Conservation (phyloP, 1,140 invertebrate species). For the Ruditapes philippinarum region DNA sequence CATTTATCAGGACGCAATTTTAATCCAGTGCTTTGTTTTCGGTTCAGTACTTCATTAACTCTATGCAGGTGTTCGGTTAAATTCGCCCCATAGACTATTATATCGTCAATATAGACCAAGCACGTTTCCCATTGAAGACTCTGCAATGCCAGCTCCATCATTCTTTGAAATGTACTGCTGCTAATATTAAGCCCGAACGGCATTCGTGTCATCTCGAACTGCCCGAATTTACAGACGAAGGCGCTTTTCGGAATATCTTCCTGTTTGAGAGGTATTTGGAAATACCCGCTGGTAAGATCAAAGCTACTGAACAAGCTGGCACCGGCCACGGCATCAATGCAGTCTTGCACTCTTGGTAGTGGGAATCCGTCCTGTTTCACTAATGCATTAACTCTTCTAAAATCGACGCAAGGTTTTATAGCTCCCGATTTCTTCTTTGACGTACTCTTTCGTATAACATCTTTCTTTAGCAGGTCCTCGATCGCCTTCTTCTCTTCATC, state of each 20-base stretch:
- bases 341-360: background rate
- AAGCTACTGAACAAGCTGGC: background rate
- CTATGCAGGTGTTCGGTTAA: background rate
- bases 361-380: background rate
- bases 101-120: background rate
- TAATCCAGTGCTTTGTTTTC: background rate
- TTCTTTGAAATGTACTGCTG: constrained; percentile 13
- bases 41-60: background rate
- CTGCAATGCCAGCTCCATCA: background rate
- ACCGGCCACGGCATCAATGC: background rate
- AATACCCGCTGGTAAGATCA: background rate
- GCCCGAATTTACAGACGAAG: constrained; percentile 2
- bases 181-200: background rate
- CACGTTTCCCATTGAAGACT: background rate
- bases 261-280: constrained; percentile 5
- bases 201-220: constrained; percentile 1
- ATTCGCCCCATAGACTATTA: background rate
- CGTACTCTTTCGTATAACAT: background rate
- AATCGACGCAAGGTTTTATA: constrained; percentile 7
- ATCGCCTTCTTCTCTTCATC: constrained; percentile 9
- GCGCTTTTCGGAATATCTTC: background rate
- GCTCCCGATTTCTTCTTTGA: background rate
- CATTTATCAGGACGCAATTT: background rate
- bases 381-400: background rate
- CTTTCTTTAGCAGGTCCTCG: background rate